These are phyloP conservation scores for Drosophila santomea DNA, from an alignment of 1,140 invertebrate genomes.

Conservation along the genomic window DNA sequence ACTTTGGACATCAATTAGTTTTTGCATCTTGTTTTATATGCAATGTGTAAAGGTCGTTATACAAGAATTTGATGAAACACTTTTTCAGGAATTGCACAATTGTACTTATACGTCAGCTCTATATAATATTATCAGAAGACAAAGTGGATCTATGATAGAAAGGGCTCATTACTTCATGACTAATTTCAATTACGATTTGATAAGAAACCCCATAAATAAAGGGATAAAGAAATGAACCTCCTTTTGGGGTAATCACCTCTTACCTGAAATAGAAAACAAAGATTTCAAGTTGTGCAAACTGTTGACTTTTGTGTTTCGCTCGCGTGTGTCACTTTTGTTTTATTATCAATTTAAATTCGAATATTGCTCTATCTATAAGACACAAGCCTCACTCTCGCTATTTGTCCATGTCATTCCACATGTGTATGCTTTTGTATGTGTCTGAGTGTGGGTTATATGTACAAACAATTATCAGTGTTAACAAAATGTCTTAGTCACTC, in stretches of 20 bases:
- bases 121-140: no score
- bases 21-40: neutral
- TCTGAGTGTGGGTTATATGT: slow-evolving; percentile 63
- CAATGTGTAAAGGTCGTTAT: no score
- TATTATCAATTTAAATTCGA: slow-evolving; percentile 83
- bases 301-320: slow-evolving; percentile 40
- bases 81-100: no score
- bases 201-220: slow-evolving; percentile 2
- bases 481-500: slow-evolving; percentile 76
- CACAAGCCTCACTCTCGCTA: slow-evolving; percentile 47
- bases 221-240: neutral
- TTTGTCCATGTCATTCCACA: slow-evolving; percentile 40
- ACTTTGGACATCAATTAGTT: neutral
- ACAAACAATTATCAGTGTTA: slow-evolving; percentile 74
- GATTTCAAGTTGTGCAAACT: slow-evolving; percentile 47
- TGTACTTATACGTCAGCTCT: no score
- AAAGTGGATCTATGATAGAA: no score
- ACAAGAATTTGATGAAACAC: no score
- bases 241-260: slow-evolving; percentile 2
- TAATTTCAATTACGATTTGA: neutral
- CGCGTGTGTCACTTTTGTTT: slow-evolving; percentile 52
- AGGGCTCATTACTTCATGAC: neutral
- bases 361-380: slow-evolving; percentile 81
- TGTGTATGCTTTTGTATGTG: slow-evolving; percentile 30
- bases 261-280: slow-evolving; percentile 27